These are phyloP conservation scores for Etheostoma cragini DNA, from an alignment of 2,113 vertebrate genomes.

Conservation along the genomic window DNA sequence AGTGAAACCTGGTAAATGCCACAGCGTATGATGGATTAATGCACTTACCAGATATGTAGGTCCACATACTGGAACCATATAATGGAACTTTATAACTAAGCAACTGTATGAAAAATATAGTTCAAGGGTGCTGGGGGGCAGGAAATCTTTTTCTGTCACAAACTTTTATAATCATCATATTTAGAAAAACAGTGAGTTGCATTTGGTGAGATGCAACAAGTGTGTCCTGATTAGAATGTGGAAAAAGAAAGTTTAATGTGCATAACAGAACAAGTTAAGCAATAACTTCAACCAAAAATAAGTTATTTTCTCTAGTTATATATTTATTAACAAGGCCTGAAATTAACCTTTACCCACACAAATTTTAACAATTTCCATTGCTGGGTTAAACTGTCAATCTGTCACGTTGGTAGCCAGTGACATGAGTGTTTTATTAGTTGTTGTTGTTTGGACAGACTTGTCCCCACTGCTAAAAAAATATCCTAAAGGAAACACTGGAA, in stretches of 20 bases:
- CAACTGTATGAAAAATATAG: background rate
- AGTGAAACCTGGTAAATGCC: constrained; percentile 52
- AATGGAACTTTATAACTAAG: constrained; percentile 5
- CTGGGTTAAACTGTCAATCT: no score
- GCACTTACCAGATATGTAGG: constrained; percentile 3
- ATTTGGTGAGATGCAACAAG: background rate
- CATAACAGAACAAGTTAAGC: background rate
- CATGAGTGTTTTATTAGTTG: no score
- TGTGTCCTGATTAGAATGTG: background rate
- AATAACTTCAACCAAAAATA: background rate
- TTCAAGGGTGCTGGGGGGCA: background rate
- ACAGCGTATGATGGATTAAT: constrained; percentile 23
- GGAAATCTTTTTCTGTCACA: background rate
- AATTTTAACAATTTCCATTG: no score
- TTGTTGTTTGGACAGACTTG: no score
- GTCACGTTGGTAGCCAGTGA: no score
- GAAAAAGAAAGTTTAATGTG: background rate
- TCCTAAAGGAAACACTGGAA: no score
- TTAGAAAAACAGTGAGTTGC: background rate
- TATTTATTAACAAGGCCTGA: no score
- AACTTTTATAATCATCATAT: background rate
- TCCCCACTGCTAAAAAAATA: no score
- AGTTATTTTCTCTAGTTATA: background rate
- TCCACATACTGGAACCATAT: background rate
- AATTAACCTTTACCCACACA: no score